phyloP scores from a whole-genome alignment of 2,113 vertebrate genomes.

The Lamprologus sp. region DNA sequence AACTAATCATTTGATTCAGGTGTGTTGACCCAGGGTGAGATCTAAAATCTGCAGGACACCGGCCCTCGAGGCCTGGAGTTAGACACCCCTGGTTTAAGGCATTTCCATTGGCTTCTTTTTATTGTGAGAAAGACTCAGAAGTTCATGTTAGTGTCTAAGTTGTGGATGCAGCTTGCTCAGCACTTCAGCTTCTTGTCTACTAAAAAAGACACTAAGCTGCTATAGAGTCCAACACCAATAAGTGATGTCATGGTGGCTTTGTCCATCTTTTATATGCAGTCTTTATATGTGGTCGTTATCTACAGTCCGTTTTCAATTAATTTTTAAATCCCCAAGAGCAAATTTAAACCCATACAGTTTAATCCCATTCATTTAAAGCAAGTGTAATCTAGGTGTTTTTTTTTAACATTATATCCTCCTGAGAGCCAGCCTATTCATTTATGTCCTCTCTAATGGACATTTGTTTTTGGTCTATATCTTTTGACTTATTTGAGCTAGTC shows the following conservation, averaged over 20 bases:
- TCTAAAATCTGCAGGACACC: neutral
- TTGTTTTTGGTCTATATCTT: neutral
- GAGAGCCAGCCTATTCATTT: neutral
- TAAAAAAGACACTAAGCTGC: neutral
- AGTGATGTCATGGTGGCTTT: neutral
- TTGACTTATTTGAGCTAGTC: neutral
- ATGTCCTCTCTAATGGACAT: neutral
- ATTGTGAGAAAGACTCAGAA: neutral
- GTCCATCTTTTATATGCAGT: neutral
- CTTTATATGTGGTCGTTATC: neutral
- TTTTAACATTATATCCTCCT: neutral
- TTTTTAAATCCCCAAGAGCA: neutral
- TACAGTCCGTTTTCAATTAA: neutral
- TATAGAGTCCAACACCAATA: neutral
- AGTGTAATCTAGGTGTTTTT: neutral
- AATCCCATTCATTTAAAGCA: neutral
- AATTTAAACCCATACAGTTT: neutral
- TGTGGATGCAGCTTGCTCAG: neutral
- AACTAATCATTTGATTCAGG: neutral
- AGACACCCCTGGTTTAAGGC: neutral
- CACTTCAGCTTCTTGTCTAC: neutral
- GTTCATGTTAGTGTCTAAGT: neutral
- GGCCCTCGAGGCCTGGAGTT: neutral
- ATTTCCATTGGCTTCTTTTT: neutral
- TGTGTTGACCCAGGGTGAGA: accelerated